Base-by-base conservation (phyloP, 2,113 vertebrate species). In the Gallinago media region DNA sequence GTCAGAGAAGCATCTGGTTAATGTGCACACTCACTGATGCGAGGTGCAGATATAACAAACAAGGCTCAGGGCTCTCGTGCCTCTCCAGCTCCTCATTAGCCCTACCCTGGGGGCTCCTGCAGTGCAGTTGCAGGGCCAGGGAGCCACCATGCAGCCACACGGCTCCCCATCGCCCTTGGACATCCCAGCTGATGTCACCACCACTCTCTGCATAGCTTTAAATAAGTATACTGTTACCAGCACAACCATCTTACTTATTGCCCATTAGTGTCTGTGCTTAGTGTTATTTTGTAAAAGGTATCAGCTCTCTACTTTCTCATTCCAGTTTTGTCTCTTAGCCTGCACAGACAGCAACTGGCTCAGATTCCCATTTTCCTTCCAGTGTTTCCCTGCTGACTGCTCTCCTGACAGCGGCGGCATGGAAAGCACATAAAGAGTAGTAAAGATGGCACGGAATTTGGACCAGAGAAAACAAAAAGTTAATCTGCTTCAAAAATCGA, bases 1-100 rank as follows among this genome's bases (percentile, higher is more conserved):
- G 74, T 47, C 77, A 81, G 56, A 80, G 87, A 31, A 91, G 68
- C 92, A 61, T 32, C 56, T 88, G 88, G 74, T 52, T n/a, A 3
- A 40, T 20, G 68, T 56, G 75, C 25, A 5, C 11, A 2, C 8
- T 74, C 67, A 58, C 18, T 40, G 82, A 32, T 11, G 80, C 2
- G 15, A 59, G 70, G 66, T 25, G 71, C 74, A 59, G 11, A 23
- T 0, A 22, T 22, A 34, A 26, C 0, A 2, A 25, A 40, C 40
- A 2, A n/a, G 42, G 89, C 92, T 55, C 14, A 13, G 80, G 68
- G 65, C 3, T 2, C 68, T 70, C 15, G 0, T 8, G 58, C 58
- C 78, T 75, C 85, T 14, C 18, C 44, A 40, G 72, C 72, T 73
- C 55, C 89, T 86, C 50, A 2, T 54, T 6, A 77, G 84, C 61